These are phyloP conservation scores for Listronotus bonariensis DNA, from an alignment of 1,140 invertebrate genomes.

Conservation along the genomic window DNA sequence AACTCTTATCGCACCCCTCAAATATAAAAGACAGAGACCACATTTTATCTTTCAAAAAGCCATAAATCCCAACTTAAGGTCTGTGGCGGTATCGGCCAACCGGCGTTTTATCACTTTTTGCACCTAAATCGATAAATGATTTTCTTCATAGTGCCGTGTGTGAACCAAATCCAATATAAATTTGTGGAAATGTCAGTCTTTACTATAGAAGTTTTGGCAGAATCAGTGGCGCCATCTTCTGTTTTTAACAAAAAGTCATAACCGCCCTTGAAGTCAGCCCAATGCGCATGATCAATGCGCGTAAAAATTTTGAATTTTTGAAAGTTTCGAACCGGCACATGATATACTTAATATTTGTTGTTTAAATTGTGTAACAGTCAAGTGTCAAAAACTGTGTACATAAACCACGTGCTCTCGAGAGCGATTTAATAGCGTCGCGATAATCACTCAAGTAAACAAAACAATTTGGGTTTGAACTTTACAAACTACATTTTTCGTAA, in stretches of 20 bases:
- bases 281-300: no score
- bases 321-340: no score
- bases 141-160: slow-evolving; percentile 6
- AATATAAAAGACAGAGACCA: background rate
- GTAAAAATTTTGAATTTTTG: no score
- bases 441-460: slow-evolving; percentile 28
- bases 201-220: slow-evolving; percentile 2
- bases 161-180: background rate
- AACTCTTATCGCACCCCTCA: no score
- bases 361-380: background rate
- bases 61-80: slow-evolving; percentile 15
- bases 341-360: no score
- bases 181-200: background rate
- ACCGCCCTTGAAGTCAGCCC: no score
- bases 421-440: slow-evolving; percentile 11
- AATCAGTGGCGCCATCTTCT: slow-evolving; percentile 7
- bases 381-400: slow-evolving; percentile 11
- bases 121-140: slow-evolving; percentile 21
- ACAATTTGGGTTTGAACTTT: slow-evolving; percentile 17
- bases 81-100: background rate
- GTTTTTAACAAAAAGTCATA: no score
- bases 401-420: slow-evolving; percentile 16
- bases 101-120: slow-evolving; percentile 11
- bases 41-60: slow-evolving; percentile 14
- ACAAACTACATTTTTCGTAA: background rate